A percentile compares a stretch with the other conserved stretches of the same genome.
Evolutionary conservation across 2,797 vertebrate species (phyloP).

Genomic region (Erethizon dorsatum): DNA sequence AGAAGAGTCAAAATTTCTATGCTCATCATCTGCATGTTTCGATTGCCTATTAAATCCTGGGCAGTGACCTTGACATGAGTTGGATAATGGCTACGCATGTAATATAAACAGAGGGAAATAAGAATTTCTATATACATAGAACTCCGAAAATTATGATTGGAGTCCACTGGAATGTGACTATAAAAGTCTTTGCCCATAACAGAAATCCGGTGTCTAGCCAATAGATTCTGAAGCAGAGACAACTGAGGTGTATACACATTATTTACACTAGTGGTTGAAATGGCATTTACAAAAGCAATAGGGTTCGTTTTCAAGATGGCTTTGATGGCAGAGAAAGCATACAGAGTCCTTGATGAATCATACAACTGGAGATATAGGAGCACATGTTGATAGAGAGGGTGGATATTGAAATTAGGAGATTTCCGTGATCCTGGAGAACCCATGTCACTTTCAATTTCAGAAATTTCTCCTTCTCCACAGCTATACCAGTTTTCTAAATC

Average conservation of each 20-base stretch:
- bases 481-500: slow-evolving; percentile 99
- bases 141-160: slow-evolving; percentile 97
- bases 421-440: slow-evolving; percentile 94
- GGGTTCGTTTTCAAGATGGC: slow-evolving; percentile 97
- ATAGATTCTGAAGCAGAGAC: slow-evolving; percentile 97
- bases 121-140: slow-evolving; percentile 99
- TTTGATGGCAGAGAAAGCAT: slow-evolving; percentile 96
- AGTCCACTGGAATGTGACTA: slow-evolving; percentile 97
- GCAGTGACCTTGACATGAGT: slow-evolving; percentile 94
- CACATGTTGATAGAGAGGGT: slow-evolving; percentile 98
- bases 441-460: slow-evolving; percentile 98
- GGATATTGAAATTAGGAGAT: slow-evolving; percentile 95
- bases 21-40: slow-evolving; percentile 99
- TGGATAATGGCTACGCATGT: slow-evolving; percentile 97
- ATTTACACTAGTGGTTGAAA: slow-evolving; percentile 99
- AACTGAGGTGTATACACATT: slow-evolving; percentile 98
- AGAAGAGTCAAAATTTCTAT: slow-evolving; percentile 97
- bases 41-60: slow-evolving; percentile 97
- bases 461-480: slow-evolving; percentile 99
- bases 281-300: slow-evolving; percentile 96
- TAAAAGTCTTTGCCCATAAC: slow-evolving; percentile 99
- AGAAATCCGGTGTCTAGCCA: slow-evolving; percentile 97
- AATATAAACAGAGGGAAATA: slow-evolving; percentile 98
- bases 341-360: slow-evolving; percentile 97
- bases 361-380: slow-evolving; percentile 98